Base-by-base conservation (phyloP, 2,113 vertebrate species). In the Canis aureus region DNA sequence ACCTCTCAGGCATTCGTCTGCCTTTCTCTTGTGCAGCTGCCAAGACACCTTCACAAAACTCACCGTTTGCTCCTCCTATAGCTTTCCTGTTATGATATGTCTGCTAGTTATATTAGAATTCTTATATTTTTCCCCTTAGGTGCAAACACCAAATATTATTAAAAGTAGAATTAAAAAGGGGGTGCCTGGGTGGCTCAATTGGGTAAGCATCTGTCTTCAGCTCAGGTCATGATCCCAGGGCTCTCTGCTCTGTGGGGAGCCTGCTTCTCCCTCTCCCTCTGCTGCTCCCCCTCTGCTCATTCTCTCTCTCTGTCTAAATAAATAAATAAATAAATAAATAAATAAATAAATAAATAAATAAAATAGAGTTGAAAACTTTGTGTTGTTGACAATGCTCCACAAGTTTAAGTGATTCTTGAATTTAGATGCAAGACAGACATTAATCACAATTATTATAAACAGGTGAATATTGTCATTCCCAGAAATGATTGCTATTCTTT, bases 21-120 rank as follows among this genome's bases (percentile, higher is more conserved):
- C 57, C 32, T 80, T 73, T 12, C 10, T 20, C 0, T 38, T 3
- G 1, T 0, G 11, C 11, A 57, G 29, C 15, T n/a, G 8, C 5
- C 8, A 0, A 66, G 49, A 69, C 2, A 59, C 49, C 5, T 10
- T 4, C 25, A 2, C 0, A 1, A 90, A 86, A 53, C 9, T 8
- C 29, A 20, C 2, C 8, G 29, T 32, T 8, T 16, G 38, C 35
- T 53, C 22, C 7, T 43, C 32, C 32, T 9, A 78, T 13, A 8
- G 27, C 8, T 49, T 43, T 74, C 10, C 20, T 5, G 22, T 85
- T 79, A 16, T 2, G 27, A 51, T 49, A 25, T 13, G 1, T 35
- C n/a, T 91, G 9, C 11, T 83, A 0, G 2, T 38, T 67, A 55
- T 19, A 35, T 55, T 59, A 38, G 8, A 80, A 55, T 32, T 55